Base-by-base conservation (phyloP, 2,797 vertebrate species). In the Microhierax caerulescens region DNA sequence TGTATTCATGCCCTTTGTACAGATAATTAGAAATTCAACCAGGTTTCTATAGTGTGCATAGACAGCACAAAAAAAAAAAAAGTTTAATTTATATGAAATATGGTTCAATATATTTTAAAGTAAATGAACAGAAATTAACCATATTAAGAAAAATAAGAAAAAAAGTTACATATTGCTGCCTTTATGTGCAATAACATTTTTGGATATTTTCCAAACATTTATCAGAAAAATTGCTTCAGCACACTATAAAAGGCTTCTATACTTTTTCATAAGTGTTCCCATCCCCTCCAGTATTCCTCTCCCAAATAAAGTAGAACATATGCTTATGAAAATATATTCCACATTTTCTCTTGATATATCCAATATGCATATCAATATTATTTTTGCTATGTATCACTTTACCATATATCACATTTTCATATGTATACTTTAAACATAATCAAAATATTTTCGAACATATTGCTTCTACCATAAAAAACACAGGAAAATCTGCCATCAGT, bases 141-240 rank as follows among this genome's bases (percentile, higher is more conserved):
- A 48, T 75, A 88, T 65, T 73, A 93, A 67, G 75, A 83, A 89
- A 76, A 89, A 70, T 68, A 76, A 72, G 17, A 22, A 39, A 82
- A 83, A 64, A 50, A 7, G 25, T 43, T 88, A 45, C 45, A 51
- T 81, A 73, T 88, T 90, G 15, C 61, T 85, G 89, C 65, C 27
- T 94, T 95, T 75, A 91, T 64, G 39, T 75, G 76, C 30, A 17
- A 30, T 91, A 92, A 67, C 34, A 79, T 37, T 95, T 91, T 77
- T 68, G 64, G 76, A 75, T 86, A 81, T 94, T 95, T 96, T 95
- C 83, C 83, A 94, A 96, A 94, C 59, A 76, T 72, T 95, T 95
- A 93, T 92, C 73, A 95, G 73, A 95, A 94, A 94, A 96, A 88
- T 60, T 88, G 32, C 36, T 93, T 94, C 65, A 88, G 73, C 36